These are phyloP conservation scores for Parnassius apollo DNA, from an alignment of 2,888 invertebrate species.

Conservation along the genomic window DNA sequence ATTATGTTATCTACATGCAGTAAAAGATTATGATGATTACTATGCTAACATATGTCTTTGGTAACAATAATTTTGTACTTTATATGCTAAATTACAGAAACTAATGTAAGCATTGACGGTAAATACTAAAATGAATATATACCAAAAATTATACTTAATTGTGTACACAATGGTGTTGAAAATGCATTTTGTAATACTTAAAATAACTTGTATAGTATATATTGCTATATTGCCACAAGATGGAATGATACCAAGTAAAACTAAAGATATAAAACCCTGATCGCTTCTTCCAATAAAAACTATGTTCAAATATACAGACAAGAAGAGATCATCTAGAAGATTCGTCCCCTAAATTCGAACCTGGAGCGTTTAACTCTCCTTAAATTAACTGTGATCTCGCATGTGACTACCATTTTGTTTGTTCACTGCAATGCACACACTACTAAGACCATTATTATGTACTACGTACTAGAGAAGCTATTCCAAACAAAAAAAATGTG, in stretches of 20 bases:
- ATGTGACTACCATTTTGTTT: too few species aligned
- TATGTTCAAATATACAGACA: constrained; percentile 6
- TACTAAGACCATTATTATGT: too few species aligned
- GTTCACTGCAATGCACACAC: too few species aligned
- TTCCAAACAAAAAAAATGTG: too few species aligned
- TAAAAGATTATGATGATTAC: constrained; percentile 3
- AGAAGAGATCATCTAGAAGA: constrained; percentile 20
- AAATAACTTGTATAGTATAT: not conserved
- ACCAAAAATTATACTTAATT: not conserved
- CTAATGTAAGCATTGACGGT: constrained; percentile 1
- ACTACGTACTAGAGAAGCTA: too few species aligned
- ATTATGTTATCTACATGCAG: not conserved
- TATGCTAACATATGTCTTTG: constrained; percentile 42
- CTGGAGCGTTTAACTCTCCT: not conserved
- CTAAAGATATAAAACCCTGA: not conserved
- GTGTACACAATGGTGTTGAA: not conserved
- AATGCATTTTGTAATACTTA: constrained; percentile 4
- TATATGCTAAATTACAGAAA: constrained; percentile 21
- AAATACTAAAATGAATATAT: not conserved
- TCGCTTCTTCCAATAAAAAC: not conserved
- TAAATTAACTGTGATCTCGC: not conserved
- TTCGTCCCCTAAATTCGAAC: constrained; percentile 14
- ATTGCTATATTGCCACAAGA: not conserved
- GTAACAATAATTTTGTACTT: constrained; percentile 55
- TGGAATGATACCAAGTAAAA: constrained; percentile 7